Evolutionary conservation across 1,140 invertebrate species (phyloP), one percentile per base, ranked within the genome.

Genomic region (Probaryconus sp.): DNA sequence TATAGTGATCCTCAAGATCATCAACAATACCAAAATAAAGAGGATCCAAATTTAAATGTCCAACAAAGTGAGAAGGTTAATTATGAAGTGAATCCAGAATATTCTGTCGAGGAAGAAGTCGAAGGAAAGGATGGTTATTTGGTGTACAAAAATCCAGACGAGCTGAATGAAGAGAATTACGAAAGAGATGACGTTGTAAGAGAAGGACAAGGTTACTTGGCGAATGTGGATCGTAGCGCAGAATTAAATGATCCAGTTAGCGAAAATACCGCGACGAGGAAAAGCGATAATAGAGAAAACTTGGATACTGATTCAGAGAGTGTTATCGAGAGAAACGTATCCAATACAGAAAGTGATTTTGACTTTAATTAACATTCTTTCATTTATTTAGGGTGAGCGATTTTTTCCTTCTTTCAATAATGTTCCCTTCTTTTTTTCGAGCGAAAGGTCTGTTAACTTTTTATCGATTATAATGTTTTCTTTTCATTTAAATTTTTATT

Each of bases 331-430:
- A 78, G 75, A 43, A 87, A 88, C 35, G 58, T 78, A 0, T 85
- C 85, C 0, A 87, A 87, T n/a, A 83, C 81, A 2, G 85, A 86
- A 28, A 88, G 85, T 53, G 86, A 88, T 64, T 88, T 83, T 55
- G 83, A 88, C 75, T 88, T 88, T 48, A 87, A 88, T 71, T 87
- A 67, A 35, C 18, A 18, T 16, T 11, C 26, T 24, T 24, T 24
- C 21, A 24, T 24, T 3, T 7, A 24, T 6, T 14, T 9, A 37
- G n/a, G n/a, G n/a, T n/a, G n/a, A n/a, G n/a, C n/a, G n/a, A n/a
- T n/a, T n/a, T n/a, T n/a, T n/a, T n/a, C n/a, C n/a, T n/a, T n/a
- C n/a, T n/a, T n/a, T n/a, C n/a, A n/a, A n/a, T n/a, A n/a, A n/a
- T n/a, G n/a, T n/a, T n/a, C n/a, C n/a, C n/a, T n/a, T n/a, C n/a